Conservation (phyloP, 1,140 invertebrate species). For the Oedothorax gibbosus region DNA sequence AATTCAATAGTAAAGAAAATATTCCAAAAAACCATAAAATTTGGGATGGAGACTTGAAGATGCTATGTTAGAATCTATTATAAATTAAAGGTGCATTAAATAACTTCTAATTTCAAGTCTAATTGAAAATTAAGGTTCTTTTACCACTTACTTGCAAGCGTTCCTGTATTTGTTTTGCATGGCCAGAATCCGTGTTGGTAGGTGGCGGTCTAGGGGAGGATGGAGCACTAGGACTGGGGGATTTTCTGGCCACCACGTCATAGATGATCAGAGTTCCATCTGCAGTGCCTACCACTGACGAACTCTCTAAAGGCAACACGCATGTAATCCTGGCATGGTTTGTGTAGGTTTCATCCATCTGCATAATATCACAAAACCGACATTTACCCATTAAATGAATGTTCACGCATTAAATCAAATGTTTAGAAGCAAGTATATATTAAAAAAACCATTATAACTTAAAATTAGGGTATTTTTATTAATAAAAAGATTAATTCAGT, state of each 20-base stretch:
- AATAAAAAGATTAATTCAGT: no score
- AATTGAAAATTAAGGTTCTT: no score
- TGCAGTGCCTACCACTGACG: constrained; percentile 71
- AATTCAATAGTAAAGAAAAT: no score
- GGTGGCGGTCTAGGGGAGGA: constrained; percentile 36
- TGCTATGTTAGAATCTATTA: no score
- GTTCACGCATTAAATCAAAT: not conserved
- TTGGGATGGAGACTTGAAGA: no score
- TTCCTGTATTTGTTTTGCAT: constrained; percentile 59
- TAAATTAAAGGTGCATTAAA: no score
- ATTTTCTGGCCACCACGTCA: constrained; percentile 46
- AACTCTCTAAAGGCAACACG: constrained; percentile 68
- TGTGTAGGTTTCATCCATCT: constrained; percentile 68
- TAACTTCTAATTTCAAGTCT: no score
- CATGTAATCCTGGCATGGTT: constrained; percentile 69
- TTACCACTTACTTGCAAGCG: constrained; percentile 29
- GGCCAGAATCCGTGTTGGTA: constrained; percentile 15
- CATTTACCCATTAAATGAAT: not conserved
- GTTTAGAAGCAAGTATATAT: not conserved
- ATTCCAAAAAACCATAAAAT: no score
- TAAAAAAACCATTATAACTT: not conserved
- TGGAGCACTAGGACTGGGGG: constrained; percentile 32
- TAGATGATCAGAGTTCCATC: constrained; percentile 71
- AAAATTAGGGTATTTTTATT: no score
- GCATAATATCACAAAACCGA: not conserved